These are phyloP conservation scores for Clarias pachynema DNA, from an alignment of 2,797 vertebrate genomes.

Conservation along the genomic window DNA sequence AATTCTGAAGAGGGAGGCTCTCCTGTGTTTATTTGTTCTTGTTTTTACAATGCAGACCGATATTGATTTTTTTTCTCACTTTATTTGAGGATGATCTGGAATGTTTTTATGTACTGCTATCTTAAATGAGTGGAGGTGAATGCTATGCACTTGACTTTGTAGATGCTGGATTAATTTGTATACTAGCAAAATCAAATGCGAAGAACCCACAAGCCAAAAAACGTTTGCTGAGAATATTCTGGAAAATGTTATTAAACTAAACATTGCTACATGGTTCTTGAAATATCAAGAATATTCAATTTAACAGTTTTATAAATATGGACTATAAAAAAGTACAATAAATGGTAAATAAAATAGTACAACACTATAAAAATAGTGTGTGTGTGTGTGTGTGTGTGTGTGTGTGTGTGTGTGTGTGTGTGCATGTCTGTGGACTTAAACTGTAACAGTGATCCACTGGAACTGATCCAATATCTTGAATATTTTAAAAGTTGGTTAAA, in stretches of 20 bases:
- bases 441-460: not conserved
- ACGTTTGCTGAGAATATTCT: not conserved
- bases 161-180: not conserved
- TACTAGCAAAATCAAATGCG: not conserved
- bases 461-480: not conserved
- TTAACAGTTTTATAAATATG: not conserved
- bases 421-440: not conserved
- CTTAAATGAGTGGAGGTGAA: not conserved
- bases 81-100: not conserved
- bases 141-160: constrained; percentile 17
- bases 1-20: not conserved
- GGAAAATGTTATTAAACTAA: not conserved
- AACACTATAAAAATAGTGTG: no score
- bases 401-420: not conserved
- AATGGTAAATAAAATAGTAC: not conserved
- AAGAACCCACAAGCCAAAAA: not conserved
- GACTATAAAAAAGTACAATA: not conserved
- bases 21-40: not conserved
- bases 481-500: not conserved
- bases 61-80: not conserved
- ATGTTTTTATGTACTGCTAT: not conserved
- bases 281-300: not conserved
- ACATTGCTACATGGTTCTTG: not conserved
- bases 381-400: no score
- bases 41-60: not conserved